Base-by-base conservation (phyloP, 1,140 invertebrate genomes). In the Euglossa dilemma region DNA sequence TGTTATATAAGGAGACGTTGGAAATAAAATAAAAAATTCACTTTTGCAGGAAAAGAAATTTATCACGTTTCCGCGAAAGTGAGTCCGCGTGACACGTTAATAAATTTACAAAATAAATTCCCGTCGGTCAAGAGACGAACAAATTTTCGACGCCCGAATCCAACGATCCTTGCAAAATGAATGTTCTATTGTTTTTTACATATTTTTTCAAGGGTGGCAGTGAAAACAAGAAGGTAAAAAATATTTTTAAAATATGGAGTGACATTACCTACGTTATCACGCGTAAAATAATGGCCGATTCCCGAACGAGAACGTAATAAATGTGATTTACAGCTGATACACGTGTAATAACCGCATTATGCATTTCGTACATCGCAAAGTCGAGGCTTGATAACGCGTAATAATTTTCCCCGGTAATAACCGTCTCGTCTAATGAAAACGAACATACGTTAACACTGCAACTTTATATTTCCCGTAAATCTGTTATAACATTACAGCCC, bases 261-360 rank as follows among this genome's bases (percentile, higher is more conserved):
- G 14, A n/a, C 16, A 8, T 61, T 43, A 57, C 16, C 47, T 7
- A 12, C 16, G 20, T 25, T 45, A 47, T 25, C 16, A 47, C 28
- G 23, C 20, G 6, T 5, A 5, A 57, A 14, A 67, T 16, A n/a
- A n/a, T 23, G 6, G 36, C 8, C 72, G 77, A 85, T 84, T 84
- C 69, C 69, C 36, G 14, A 66, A 64, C 20, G 56, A 54, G 57
- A 45, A 36, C 7, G 14, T 73, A 54, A 50, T 67, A 72, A 83
- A n/a, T 45, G 52, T 36, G 43, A 36, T 85, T 61, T 78, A 78
- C 75, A 78, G 73, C 11, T 54, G 69, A 83, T 70, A n/a, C 28
- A 47, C 36, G 36, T 36, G 36, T 36, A n/a, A 16, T 56, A 54
- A 85, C 67, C 66, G 72, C 16, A 59, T 83, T 72, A 64, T 73